A percentile compares a stretch with the other conserved stretches of the same genome.
These are phyloP conservation scores for Yponomeuta malinellus DNA, from an alignment of 2,888 invertebrate genomes.

Conservation along the genomic window DNA sequence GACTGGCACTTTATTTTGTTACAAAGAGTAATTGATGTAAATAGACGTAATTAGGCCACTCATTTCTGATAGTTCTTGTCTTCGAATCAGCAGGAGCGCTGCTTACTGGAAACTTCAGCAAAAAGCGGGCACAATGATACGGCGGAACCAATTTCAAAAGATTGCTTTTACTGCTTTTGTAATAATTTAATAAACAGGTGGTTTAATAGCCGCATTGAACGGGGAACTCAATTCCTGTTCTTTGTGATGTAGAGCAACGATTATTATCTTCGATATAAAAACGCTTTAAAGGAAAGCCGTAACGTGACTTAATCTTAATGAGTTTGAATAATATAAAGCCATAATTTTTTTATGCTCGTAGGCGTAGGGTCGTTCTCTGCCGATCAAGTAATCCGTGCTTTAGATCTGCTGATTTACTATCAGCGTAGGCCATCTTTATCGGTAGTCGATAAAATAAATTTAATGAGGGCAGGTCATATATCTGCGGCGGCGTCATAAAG, in stretches of 20 bases:
- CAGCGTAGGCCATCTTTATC: conserved; percentile 53
- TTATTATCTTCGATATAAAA: conserved; percentile 65
- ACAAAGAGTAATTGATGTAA: conserved; percentile 15
- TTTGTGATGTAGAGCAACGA: conserved; percentile 64
- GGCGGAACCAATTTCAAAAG: conserved; percentile 30
- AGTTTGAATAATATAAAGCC: conserved; percentile 70
- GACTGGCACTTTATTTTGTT: conserved; percentile 39
- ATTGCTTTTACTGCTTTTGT: conserved; percentile 38
- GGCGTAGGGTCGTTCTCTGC: conserved; percentile 58
- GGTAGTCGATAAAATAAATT: conserved; percentile 69
- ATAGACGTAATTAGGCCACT: not conserved
- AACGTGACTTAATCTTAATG: conserved; percentile 65
- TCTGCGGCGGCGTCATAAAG: conserved; percentile 72
- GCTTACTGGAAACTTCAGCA: not conserved
- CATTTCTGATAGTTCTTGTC: not conserved
- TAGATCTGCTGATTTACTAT: conserved; percentile 60
- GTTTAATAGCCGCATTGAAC: conserved; percentile 49
- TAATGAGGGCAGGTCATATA: conserved; percentile 65
- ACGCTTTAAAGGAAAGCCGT: conserved; percentile 56
- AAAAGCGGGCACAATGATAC: not conserved
- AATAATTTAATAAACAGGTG: conserved; percentile 57
- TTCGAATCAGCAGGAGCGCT: not conserved
- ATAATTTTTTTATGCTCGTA: conserved; percentile 54
- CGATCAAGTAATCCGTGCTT: conserved; percentile 47
- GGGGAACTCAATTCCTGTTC: conserved; percentile 47